These are phyloP conservation scores for Diorhabda sublineata DNA, from an alignment of 1,140 invertebrate genomes.

Conservation along the genomic window DNA sequence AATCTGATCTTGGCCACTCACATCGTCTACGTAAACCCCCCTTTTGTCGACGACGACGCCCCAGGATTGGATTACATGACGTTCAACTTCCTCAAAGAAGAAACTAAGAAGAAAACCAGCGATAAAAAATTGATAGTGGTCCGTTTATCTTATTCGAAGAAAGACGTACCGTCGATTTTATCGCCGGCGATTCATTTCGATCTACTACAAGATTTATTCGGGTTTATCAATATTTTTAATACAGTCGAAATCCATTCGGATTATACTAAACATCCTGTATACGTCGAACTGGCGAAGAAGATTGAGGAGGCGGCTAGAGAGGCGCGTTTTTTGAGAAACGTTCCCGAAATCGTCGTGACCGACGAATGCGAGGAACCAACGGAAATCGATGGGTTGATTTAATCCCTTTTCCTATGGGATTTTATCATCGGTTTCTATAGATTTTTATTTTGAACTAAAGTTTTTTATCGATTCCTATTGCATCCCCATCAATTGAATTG, in stretches of 20 bases:
- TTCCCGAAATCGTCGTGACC: conserved; percentile 32
- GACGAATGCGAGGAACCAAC: conserved; percentile 30
- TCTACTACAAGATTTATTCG: conserved; percentile 30
- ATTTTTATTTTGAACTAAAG: no score
- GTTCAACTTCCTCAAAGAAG: conserved; percentile 24
- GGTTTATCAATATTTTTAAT: conserved; percentile 26
- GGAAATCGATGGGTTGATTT: conserved; percentile 27
- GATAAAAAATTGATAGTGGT: conserved; percentile 22
- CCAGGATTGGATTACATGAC: conserved; percentile 23
- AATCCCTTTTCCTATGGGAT: conserved; percentile 8
- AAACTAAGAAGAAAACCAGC: conserved; percentile 19
- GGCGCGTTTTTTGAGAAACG: conserved; percentile 23
- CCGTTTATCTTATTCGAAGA: conserved; percentile 28
- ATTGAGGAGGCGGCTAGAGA: conserved; percentile 22
- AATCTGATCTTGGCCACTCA: conserved; percentile 24
- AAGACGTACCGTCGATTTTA: conserved; percentile 26
- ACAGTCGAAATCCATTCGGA: conserved; percentile 21
- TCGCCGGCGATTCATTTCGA: conserved; percentile 23
- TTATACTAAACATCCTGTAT: conserved; percentile 14
- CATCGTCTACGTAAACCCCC: conserved; percentile 30
- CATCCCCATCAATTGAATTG: no score
- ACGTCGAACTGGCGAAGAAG: conserved; percentile 22
- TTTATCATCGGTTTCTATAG: no score
- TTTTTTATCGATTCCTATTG: no score
- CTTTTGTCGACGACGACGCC: conserved; percentile 21